Conservation (phyloP, 2,888 invertebrate species). For the Fabriciana adippe region DNA sequence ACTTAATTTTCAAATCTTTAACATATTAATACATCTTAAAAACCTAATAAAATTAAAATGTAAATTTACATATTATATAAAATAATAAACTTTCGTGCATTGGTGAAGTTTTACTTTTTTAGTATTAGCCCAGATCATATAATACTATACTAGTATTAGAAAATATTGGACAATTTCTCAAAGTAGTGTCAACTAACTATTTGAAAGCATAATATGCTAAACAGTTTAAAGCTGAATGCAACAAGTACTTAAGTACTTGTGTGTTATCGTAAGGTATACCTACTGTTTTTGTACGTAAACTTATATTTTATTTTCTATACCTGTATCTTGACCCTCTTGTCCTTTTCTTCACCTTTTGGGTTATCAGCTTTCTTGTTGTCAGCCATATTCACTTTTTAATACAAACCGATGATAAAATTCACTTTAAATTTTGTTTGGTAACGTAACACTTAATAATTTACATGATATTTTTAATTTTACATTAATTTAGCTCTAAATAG, state of each 20-base stretch:
- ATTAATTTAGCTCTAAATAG: constrained; percentile 22
- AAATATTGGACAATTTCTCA: too few relatives aligned
- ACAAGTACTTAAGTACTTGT: too few relatives aligned
- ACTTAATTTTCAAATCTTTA: too few relatives aligned
- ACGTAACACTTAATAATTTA: constrained; percentile 20
- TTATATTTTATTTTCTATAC: constrained; percentile 42
- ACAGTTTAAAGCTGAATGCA: too few relatives aligned
- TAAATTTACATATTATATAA: neutral
- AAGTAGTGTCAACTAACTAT: too few relatives aligned
- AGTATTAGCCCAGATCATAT: too few relatives aligned
- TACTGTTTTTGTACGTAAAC: too few relatives aligned
- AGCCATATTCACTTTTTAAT: constrained; percentile 51
- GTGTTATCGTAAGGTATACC: too few relatives aligned
- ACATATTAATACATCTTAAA: too few relatives aligned
- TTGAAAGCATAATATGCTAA: too few relatives aligned
- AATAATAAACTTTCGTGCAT: neutral
- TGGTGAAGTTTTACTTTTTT: neutral
- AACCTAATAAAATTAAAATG: neutral
- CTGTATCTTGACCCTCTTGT: constrained; percentile 69
- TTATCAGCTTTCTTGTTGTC: constrained; percentile 41
- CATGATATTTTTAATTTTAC: constrained; percentile 27
- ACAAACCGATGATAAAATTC: neutral
- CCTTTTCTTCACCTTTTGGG: constrained; percentile 53
- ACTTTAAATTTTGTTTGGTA: constrained; percentile 17
- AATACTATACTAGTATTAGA: too few relatives aligned